Conservation (phyloP, 2,797 vertebrate genomes). For the Alcedo atthis region DNA sequence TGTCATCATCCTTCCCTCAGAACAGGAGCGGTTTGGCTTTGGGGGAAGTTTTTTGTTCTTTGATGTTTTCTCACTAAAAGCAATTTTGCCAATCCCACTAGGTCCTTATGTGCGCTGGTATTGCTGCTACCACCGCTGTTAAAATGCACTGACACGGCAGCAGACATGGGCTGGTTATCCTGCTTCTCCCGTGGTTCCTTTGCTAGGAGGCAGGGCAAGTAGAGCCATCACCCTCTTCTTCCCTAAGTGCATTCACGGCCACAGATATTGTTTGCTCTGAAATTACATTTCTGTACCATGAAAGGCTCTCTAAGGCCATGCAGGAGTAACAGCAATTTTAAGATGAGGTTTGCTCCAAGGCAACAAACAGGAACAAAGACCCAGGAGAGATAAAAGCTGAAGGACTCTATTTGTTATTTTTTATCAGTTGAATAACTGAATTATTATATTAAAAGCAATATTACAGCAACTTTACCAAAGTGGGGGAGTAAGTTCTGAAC, state of each 20-base stretch:
- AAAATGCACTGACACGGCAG: background rate
- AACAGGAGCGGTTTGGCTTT: constrained; percentile 6
- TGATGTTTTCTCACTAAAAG: background rate
- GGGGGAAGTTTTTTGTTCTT: constrained; percentile 17
- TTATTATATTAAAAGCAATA: constrained; percentile 59
- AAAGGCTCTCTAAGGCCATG: background rate
- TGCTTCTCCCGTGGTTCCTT: background rate
- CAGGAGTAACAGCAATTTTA: constrained; percentile 29
- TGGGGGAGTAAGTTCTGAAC: background rate
- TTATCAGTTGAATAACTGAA: constrained; percentile 6
- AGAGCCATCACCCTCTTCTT: background rate
- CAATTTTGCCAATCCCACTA: background rate
- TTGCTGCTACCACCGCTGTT: background rate
- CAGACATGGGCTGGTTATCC: background rate
- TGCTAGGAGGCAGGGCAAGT: background rate
- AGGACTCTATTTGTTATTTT: background rate
- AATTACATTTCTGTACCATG: background rate
- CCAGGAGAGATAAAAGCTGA: constrained; percentile 2
- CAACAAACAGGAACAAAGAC: constrained; percentile 64
- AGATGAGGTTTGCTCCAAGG: constrained; percentile 35
- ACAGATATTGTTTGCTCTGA: background rate
- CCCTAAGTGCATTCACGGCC: background rate
- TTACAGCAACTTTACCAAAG: background rate
- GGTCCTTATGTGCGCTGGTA: background rate
- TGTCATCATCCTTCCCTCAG: background rate